Percentiles rank a stretch among this genome's conserved stretches.
Evolutionary conservation across 2,797 vertebrate genomes (phyloP).

Genomic region (Zenarchopterus dispar): DNA sequence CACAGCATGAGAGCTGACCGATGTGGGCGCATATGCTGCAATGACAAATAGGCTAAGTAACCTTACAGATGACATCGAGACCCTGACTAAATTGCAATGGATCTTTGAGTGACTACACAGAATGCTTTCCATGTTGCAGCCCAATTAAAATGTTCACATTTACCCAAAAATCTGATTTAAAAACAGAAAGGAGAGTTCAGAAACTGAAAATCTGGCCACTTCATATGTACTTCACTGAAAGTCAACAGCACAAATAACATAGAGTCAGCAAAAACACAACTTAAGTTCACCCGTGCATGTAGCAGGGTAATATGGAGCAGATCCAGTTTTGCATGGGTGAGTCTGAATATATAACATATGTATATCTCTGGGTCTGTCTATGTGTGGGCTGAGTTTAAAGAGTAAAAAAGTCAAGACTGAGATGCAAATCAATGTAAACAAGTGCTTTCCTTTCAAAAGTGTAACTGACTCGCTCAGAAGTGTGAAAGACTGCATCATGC

Average conservation of each 20-base stretch:
- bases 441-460: constrained; percentile 32
- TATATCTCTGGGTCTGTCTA: constrained; percentile 13
- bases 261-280: constrained; percentile 11
- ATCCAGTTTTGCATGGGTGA: constrained; percentile 23
- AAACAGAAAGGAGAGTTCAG: constrained; percentile 2
- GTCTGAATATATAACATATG: constrained; percentile 14
- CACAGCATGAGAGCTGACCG: constrained; percentile 51
- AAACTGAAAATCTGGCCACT: not conserved
- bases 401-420: constrained; percentile 19
- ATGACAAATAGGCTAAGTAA: constrained; percentile 68
- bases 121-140: constrained; percentile 11
- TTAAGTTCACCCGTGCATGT: not conserved
- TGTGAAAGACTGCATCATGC: constrained; percentile 33
- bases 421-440: constrained; percentile 44
- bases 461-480: constrained; percentile 17
- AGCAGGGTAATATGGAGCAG: constrained; percentile 19
- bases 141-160: constrained; percentile 4
- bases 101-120: constrained; percentile 14
- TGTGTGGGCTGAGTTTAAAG: constrained; percentile 25
- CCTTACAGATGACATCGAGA: constrained; percentile 56
- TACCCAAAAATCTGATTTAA: not conserved
- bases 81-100: constrained; percentile 56
- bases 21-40: constrained; percentile 39
- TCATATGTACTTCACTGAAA: not conserved
- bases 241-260: constrained; percentile 3